Evolutionary conservation across 2,797 vertebrate genomes (phyloP), one percentile per base, ranked within the genome.

Genomic region (Cynodonichthys magdalenae): DNA sequence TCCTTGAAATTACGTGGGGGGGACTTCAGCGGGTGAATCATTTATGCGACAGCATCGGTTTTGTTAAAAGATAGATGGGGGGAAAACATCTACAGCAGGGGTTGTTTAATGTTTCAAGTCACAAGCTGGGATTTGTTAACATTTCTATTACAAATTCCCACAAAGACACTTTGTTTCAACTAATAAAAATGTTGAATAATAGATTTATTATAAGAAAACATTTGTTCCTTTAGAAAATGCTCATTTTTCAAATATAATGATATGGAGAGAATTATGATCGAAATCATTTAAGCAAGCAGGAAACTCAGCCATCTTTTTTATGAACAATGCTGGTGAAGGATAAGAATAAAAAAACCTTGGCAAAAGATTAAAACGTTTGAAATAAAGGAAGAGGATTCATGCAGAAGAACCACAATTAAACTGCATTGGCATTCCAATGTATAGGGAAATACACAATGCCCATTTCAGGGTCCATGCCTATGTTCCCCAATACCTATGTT

Each of bases 11-110:
- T 28, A 66, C 8, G 10, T 64, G n/a, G 31, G 3, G 47, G 68
- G 75, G 70, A 63, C 66, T 62, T 29, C 11, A 56, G 28, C 47
- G 57, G 11, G 74, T 81, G 71, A 90, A 86, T 85, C 59, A 86
- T 89, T 85, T 34, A 89, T 89, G 60, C 68, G 82, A 85, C 76
- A 84, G 31, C 62, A 63, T 65, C 63, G 19, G 69, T 74, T 78
- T 64, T 80, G 74, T 84, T 77, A 60, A 80, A 74, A 83, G 56
- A 77, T 4, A 39, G 45, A 58, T 17, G 28, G 44, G 11, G 8
- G 11, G 11, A 28, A 74, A 71, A 71, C 76, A 77, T 71, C 54
- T 27, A 5, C 69, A 71, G 69, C 61, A 11, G 61, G 73, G 56
- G 19, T 44, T 66, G 15, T 60, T 74, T 18, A 65, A 64, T 73